Base-by-base conservation (phyloP, 2,888 invertebrate species). In the Hyposoter didymator region DNA sequence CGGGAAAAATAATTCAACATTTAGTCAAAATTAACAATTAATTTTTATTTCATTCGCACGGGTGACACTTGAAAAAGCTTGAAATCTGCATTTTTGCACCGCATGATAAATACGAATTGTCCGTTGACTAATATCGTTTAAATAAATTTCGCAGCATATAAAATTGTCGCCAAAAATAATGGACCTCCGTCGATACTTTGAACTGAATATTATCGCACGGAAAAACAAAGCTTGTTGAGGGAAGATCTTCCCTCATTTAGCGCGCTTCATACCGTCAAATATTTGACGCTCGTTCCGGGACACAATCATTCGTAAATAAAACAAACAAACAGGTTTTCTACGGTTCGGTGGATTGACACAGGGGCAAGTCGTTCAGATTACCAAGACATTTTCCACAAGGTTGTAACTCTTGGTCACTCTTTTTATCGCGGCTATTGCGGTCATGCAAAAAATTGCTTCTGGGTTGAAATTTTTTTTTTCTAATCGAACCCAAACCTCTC, bases 141-240 rank as follows among this genome's bases (percentile, higher is more conserved):
- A 67, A 59, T 52, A 19, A 43, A 78, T 82, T 55, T 75, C 78
- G 82, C 62, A 67, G 47, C 55, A 5, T 35, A 35, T 19, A 19
- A 39, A 14, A 55, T 73, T 19, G 5, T 14, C 39, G 55, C 59
- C 39, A 52, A 49, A 52, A 52, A 45, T 10, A 22, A 39, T 64
- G 19, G 52, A 43, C 32, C 66, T 49, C 17, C 62, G 22, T 76
- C 72, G 69, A 73, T 74, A 69, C 64, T 35, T 28, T 62, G 75
- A 32, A 35, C 59, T 14, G 14, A 59, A 64, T 52, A 49, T 47
- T 81, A 75, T 72, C 84, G 82, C 88, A 87, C 89, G 87, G 89
- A 91, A 91, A 91, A 90, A 91, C 88, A 91, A 91, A 91, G 91
- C 91, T 91, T 91, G 91, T 91, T 84, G 82, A 90, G 67, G 72